Evolutionary conservation across 30 jellyfish, hydroid and myxozoan species (phyloP).

Genomic region (Aurelia sp.): DNA sequence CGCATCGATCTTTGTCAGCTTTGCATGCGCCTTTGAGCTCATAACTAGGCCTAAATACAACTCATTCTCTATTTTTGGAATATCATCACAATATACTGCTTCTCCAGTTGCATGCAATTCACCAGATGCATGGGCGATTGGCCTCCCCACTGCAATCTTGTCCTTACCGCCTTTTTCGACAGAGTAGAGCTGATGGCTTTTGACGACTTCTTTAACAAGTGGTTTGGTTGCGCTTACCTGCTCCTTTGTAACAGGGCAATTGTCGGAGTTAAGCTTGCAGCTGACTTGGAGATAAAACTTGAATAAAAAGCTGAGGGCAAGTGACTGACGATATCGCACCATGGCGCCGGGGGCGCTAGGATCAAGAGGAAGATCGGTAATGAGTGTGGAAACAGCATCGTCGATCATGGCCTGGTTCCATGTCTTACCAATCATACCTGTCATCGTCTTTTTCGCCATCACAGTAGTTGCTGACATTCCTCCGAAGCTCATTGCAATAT

Average conservation of each 20-base stretch:
- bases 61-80: constrained; percentile 46
- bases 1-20: constrained; percentile 40
- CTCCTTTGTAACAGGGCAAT: background rate
- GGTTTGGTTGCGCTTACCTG: constrained; percentile 24
- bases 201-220: constrained; percentile 1
- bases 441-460: constrained; percentile 36
- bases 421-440: constrained; percentile 4
- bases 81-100: constrained; percentile 65
- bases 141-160: constrained; percentile 28
- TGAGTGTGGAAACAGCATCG: constrained; percentile 5
- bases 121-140: constrained; percentile 30
- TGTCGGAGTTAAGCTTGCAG: background rate
- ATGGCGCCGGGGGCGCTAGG: constrained; percentile 54
- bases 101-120: constrained; percentile 59
- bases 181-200: constrained; percentile 26
- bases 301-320: constrained; percentile 46
- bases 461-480: constrained; percentile 51
- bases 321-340: constrained; percentile 44
- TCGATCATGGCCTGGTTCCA: constrained; percentile 40
- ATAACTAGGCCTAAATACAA: constrained; percentile 51
- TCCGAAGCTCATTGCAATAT: constrained; percentile 26
- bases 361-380: constrained; percentile 13
- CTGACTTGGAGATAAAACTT: constrained; percentile 27
- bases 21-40: constrained; percentile 62
- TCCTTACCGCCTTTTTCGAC: constrained; percentile 6